Evolutionary conservation across 1,140 invertebrate genomes (phyloP).

Genomic region (Paralvinella palmiformis): DNA sequence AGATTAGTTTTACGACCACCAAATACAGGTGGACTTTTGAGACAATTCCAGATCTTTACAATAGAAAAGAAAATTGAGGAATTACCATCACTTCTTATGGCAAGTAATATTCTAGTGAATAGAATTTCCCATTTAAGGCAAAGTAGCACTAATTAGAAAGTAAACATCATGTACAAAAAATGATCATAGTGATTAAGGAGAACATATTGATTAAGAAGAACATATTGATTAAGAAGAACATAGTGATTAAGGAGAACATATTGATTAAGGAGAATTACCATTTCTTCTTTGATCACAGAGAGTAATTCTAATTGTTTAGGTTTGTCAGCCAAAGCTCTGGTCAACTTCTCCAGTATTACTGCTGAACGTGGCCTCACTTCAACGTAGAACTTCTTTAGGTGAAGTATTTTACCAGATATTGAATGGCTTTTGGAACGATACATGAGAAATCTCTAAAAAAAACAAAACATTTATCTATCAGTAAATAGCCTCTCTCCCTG

Average conservation of each 20-base stretch:
- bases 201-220: too few relatives aligned
- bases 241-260: neutral
- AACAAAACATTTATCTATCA: neutral
- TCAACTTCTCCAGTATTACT: slow-evolving; percentile 10
- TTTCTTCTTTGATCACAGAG: neutral
- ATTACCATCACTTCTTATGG: neutral
- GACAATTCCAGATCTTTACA: too few relatives aligned
- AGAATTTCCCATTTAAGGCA: neutral
- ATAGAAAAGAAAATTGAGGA: too few relatives aligned
- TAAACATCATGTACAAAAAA: neutral
- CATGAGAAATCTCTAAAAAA: slow-evolving; percentile 23
- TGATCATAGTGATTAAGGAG: neutral
- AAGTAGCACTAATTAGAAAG: neutral
- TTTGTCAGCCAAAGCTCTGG: slow-evolving; percentile 10
- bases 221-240: neutral
- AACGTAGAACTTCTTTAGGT: slow-evolving; percentile 43
- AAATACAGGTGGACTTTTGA: too few relatives aligned
- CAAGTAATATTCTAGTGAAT: neutral
- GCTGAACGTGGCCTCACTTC: slow-evolving; percentile 11
- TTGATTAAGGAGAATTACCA: neutral
- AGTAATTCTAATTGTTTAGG: slow-evolving; percentile 2
- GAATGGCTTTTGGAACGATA: slow-evolving; percentile 25
- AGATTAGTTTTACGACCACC: too few relatives aligned
- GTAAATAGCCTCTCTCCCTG: too few relatives aligned
- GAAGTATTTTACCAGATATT: slow-evolving; percentile 54